These are phyloP conservation scores for Trichacis sp. DNA, from an alignment of 2,888 invertebrate species.

Conservation along the genomic window DNA sequence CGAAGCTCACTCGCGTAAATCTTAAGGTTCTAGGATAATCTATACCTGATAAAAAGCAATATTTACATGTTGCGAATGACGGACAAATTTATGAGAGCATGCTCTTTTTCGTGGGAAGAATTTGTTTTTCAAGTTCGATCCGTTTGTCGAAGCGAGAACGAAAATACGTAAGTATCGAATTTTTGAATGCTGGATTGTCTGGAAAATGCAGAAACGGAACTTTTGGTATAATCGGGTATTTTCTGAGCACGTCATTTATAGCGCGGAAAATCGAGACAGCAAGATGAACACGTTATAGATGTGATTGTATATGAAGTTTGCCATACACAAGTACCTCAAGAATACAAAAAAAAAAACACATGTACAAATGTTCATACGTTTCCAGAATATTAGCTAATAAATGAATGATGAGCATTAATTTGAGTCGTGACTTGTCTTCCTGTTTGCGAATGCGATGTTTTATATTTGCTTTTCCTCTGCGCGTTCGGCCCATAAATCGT, in stretches of 20 bases:
- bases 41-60: constrained; percentile 58
- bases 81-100: constrained; percentile 9
- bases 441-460: background rate
- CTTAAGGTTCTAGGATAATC: background rate
- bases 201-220: constrained; percentile 33
- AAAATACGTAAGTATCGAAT: constrained; percentile 28
- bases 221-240: constrained; percentile 24
- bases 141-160: too few relatives aligned
- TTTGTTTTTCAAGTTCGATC: too few relatives aligned
- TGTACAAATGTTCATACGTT: constrained; percentile 69
- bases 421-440: constrained; percentile 20
- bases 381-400: constrained; percentile 68
- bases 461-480: constrained; percentile 17
- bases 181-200: background rate
- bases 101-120: constrained; percentile 41
- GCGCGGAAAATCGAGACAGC: constrained; percentile 33
- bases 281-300: constrained; percentile 11
- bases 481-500: constrained; percentile 55
- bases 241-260: constrained; percentile 17
- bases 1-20: background rate
- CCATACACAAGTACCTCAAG: constrained; percentile 69
- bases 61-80: constrained; percentile 38
- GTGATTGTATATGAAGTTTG: constrained; percentile 54
- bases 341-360: constrained; percentile 62
- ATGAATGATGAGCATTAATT: constrained; percentile 64